Evolutionary conservation across 2,888 invertebrate species (phyloP).

Genomic region (Acanthoscelides obtectus): DNA sequence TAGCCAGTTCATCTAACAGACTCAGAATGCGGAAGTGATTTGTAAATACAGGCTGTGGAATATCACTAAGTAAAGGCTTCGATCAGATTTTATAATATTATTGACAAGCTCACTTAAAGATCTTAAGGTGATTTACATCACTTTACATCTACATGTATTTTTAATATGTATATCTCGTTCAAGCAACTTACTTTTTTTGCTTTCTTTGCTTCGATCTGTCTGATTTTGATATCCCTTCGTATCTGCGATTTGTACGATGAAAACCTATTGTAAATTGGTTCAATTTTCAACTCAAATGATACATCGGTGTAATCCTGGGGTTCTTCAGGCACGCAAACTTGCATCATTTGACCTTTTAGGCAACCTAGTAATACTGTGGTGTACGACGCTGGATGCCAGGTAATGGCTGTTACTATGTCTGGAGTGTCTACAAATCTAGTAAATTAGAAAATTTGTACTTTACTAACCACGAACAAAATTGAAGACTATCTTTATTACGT

Average conservation of each 20-base stretch:
- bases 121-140: no score
- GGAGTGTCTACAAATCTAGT: conserved; percentile 55
- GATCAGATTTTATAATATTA: no score
- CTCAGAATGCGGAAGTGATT: no score
- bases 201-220: conserved; percentile 52
- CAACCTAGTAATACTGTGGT: conserved; percentile 33
- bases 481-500: no score
- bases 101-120: no score
- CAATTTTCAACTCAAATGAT: conserved; percentile 45
- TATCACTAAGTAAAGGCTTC: no score
- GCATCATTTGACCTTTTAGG: conserved; percentile 52
- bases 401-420: conserved; percentile 59
- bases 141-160: no score
- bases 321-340: conserved; percentile 48
- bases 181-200: conserved; percentile 42
- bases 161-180: no score
- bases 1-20: no score
- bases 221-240: conserved; percentile 55
- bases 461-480: no score
- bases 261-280: conserved; percentile 49
- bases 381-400: conserved; percentile 50
- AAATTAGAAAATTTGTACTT: not conserved
- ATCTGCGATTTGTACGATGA: conserved; percentile 58
- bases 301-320: conserved; percentile 47
- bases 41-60: no score